Conservation (phyloP, 2,113 vertebrate genomes). For the Dicerorhinus sumatrensis region DNA sequence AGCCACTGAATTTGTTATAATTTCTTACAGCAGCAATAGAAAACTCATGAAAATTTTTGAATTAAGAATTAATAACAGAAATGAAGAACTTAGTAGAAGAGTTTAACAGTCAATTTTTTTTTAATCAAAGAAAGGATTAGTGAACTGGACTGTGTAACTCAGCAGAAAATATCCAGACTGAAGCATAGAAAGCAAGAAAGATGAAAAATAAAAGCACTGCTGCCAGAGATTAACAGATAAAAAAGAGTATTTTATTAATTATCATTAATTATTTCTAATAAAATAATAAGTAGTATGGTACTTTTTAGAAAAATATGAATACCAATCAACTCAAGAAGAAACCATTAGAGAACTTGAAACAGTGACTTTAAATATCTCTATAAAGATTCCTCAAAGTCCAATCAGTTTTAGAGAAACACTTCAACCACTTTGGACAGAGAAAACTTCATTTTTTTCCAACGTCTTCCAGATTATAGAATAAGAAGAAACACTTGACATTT, state of each 20-base stretch:
- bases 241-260: neutral
- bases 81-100: neutral
- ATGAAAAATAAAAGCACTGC: neutral
- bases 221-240: neutral
- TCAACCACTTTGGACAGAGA: neutral
- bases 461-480: neutral
- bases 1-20: neutral
- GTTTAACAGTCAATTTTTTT: neutral
- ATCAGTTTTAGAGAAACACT: constrained; percentile 23
- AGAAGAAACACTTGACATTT: neutral
- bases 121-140: neutral
- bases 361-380: neutral
- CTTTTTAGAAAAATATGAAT: constrained; percentile 44
- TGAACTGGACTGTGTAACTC: neutral
- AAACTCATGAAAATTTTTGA: constrained; percentile 19
- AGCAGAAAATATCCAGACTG: neutral
- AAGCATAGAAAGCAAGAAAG: neutral
- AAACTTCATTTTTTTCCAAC: neutral
- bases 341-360: neutral
- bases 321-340: constrained; percentile 33
- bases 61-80: constrained; percentile 25
- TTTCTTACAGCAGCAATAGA: neutral
- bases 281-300: constrained; percentile 6
- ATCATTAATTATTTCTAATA: neutral
- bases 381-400: neutral